phyloP scores from a whole-genome alignment of 2,888 invertebrate species.

The Agriotes lineatus region DNA sequence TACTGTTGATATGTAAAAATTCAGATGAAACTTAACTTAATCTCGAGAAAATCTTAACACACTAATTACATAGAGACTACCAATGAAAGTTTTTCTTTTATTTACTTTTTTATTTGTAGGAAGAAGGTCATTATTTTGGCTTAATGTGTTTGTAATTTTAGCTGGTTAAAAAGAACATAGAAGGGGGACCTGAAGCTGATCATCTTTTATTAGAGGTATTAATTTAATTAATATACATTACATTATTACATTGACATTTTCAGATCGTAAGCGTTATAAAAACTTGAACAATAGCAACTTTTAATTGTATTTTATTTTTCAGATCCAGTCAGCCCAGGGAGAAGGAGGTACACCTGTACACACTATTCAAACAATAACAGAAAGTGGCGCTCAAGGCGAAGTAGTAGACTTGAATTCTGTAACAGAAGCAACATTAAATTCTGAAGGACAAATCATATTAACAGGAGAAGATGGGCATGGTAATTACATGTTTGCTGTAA shows the following conservation, averaged over 20 bases:
- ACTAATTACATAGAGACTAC: too few relatives aligned
- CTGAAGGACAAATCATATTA: constrained; percentile 94
- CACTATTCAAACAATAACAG: constrained; percentile 80
- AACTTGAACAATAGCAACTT: constrained; percentile 12
- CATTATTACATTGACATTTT: constrained; percentile 23
- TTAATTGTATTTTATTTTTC: constrained; percentile 48
- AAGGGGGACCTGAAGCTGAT: constrained; percentile 33
- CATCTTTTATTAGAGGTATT: constrained; percentile 42
- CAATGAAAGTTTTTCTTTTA: too few relatives aligned
- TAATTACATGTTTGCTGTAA: constrained; percentile 62
- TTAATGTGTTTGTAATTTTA: constrained; percentile 44
- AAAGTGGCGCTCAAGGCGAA: constrained; percentile 83
- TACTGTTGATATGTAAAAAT: too few relatives aligned
- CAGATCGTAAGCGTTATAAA: constrained; percentile 13
- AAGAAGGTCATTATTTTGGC: constrained; percentile 33
- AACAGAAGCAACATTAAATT: constrained; percentile 91
- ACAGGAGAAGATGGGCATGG: constrained; percentile 96
- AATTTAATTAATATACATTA: constrained; percentile 24
- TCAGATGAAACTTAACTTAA: too few relatives aligned
- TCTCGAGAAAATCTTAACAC: too few relatives aligned
- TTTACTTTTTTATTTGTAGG: constrained; percentile 36
- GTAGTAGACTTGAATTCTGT: constrained; percentile 90
- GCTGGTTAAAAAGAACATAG: constrained; percentile 41
- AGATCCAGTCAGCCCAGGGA: constrained; percentile 76
- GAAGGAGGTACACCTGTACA: constrained; percentile 70